These are phyloP conservation scores for Theocolax elegans DNA, from an alignment of 1,140 invertebrate species.

Conservation along the genomic window DNA sequence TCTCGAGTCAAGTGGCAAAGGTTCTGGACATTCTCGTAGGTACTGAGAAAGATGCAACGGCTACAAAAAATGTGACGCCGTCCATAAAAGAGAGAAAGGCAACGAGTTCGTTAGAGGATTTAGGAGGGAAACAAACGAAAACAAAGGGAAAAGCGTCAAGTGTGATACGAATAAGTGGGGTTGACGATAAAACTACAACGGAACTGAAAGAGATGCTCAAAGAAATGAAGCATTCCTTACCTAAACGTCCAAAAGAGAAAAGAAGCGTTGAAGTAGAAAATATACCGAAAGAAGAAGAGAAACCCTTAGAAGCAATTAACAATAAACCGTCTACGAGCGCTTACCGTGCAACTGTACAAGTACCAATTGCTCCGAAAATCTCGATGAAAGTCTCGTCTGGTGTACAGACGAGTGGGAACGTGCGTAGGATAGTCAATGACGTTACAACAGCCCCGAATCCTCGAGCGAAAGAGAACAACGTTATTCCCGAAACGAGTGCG, in stretches of 20 bases:
- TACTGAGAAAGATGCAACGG: constrained; percentile 45
- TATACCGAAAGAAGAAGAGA: not conserved
- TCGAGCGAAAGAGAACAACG: not conserved
- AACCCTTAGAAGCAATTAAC: not conserved
- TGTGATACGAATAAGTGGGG: constrained; percentile 50
- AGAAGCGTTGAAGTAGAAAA: not conserved
- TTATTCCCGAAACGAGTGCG: constrained; percentile 7
- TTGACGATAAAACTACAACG: constrained; percentile 65
- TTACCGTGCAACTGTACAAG: not conserved
- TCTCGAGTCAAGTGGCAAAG: constrained; percentile 53
- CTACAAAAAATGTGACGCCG: not conserved
- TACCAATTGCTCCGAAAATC: not conserved
- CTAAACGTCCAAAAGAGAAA: constrained; percentile 63
- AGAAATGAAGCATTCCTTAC: constrained; percentile 76
- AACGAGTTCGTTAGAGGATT: not conserved
- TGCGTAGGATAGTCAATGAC: constrained; percentile 55
- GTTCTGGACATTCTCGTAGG: constrained; percentile 53
- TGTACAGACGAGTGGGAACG: constrained; percentile 66
- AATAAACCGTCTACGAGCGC: constrained; percentile 36
- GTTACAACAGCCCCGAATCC: not conserved
- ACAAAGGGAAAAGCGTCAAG: constrained; percentile 41
- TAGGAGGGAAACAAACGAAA: constrained; percentile 2
- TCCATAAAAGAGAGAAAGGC: constrained; percentile 1
- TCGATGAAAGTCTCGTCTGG: constrained; percentile 66
- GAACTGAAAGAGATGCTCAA: constrained; percentile 74